Base-by-base conservation (phyloP, 2,113 vertebrate genomes). In the Turnix velox region DNA sequence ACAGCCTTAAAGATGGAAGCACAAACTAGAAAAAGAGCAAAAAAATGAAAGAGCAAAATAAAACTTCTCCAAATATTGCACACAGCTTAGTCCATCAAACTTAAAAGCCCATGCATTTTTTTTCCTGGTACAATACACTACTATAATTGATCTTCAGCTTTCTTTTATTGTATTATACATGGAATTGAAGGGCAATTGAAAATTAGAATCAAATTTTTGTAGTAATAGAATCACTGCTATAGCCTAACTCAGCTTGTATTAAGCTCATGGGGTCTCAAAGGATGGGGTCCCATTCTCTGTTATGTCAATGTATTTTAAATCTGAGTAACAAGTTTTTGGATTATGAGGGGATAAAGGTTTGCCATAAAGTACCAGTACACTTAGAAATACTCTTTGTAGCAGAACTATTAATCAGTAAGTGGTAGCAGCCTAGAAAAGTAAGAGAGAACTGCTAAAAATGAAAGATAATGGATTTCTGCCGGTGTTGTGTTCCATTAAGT, bases 401-500 rank as follows among this genome's bases (percentile, higher is more conserved):
- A 78, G 14, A 40, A 25, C 23, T 87, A 78, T 95, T 92, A 92
- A 92, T 74, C 73, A 75, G 51, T 81, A 80, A 88, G 48, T 37
- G 20, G 68, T 72, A 92, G 57, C 57, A 94, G 57, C 69, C 68
- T 31, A 72, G 76, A 63, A 92, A 90, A 84, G 48, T 40, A 88
- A 84, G 48, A 87, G 18, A 92, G 79, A 90, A 87, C 66, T 78
- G 25, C 63, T 94, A 61, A 87, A 87, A 92, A 82, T 78, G 80
- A 81, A 94, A 65, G 88, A 84, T 94, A 96, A 95, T 94, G 45
- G 68, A 48, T 81, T 48, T 74, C 68, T 95, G 83, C 90, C 72
- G 71, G 90, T 57, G 83, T 78, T 80, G 57, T 88, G 42, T 94
- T 93, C 86, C 76, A 92, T 88, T 88, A 92, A 92, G 65, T 92